Evolutionary conservation across 1,140 invertebrate species (phyloP).

Genomic region (Reticulitermes speratus): DNA sequence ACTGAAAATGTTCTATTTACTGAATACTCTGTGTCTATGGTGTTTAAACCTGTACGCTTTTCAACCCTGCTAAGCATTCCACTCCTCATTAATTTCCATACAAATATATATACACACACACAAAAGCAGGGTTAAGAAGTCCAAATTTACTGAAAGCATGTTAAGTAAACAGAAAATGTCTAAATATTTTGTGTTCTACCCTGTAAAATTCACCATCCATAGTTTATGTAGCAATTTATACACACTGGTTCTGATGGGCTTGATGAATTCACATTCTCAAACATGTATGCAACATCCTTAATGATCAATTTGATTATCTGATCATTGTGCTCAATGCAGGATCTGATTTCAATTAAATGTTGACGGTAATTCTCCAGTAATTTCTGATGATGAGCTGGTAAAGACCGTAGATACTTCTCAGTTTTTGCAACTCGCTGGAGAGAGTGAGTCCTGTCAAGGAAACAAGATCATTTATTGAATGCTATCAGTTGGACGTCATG

Average conservation of each 20-base stretch:
- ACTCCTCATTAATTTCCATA: no score
- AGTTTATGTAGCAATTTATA: background rate
- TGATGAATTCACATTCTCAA: conserved; percentile 67
- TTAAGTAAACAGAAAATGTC: no score
- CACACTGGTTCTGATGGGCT: background rate
- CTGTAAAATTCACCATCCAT: no score
- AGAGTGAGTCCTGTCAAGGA: conserved; percentile 45
- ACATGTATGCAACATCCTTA: conserved; percentile 77
- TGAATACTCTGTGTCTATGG: no score
- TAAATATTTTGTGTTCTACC: no score
- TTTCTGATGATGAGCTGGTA: conserved; percentile 73
- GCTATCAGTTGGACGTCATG: background rate
- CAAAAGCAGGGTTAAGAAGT: background rate
- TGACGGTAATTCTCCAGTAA: conserved; percentile 72
- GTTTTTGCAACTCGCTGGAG: conserved; percentile 65
- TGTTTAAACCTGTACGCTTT: no score
- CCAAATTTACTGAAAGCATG: background rate
- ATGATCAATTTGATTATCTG: conserved; percentile 81
- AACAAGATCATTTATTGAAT: conserved; percentile 29
- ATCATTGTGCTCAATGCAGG: conserved; percentile 82
- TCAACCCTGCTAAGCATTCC: no score
- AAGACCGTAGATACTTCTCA: conserved; percentile 69
- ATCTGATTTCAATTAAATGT: conserved; percentile 71
- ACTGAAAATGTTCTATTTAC: no score
- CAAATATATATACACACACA: background rate